Evolutionary conservation across 1,140 invertebrate species (phyloP), one percentile per base, ranked within the genome.

Genomic region (Drosophila mayri): DNA sequence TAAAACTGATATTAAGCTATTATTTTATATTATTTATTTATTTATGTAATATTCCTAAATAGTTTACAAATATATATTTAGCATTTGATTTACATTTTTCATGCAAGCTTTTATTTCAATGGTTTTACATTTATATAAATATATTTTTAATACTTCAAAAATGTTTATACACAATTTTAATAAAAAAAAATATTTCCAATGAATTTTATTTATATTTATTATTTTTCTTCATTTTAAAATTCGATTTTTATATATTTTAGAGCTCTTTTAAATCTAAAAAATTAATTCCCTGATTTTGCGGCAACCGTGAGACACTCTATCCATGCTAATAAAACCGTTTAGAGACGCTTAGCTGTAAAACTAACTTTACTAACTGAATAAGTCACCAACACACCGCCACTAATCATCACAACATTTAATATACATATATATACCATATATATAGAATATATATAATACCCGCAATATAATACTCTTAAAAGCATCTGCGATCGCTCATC

Each of bases 401-500:
- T 47, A 40, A 44, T 60, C 80, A 67, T 66, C 40, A 70, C 30
- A 35, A 43, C 62, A 63, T n/a, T 7, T 14, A 28, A 20, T 20
- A 30, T 22, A 54, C 11, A 49, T 49, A 47, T 0, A 20, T 20
- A 44, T 11, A 44, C n/a, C 7, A 16, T 18, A 32, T 32, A 35
- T 10, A 30, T 1, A 30, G 6, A 30, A 30, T n/a, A 30, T 30
- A 30, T 30, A 58, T 22, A 55, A 71, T 25, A 49, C 20, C 18
- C 14, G 32, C 63, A 16, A 66, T 60, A 18, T 50, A 35, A 66
- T 64, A 68, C 66, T 14, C 20, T 6, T 22, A 59, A 68, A 72
- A 72, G 68, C 68, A 72, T 72, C 68, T 72, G 66, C 68, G 66
- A 72, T 72, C 68, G 68, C 68, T 72, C 68, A 72, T 72, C 52